phyloP scores from a whole-genome alignment of 37 sponge, comb jelly and placozoan species.

The Halichondria panicea region DNA sequence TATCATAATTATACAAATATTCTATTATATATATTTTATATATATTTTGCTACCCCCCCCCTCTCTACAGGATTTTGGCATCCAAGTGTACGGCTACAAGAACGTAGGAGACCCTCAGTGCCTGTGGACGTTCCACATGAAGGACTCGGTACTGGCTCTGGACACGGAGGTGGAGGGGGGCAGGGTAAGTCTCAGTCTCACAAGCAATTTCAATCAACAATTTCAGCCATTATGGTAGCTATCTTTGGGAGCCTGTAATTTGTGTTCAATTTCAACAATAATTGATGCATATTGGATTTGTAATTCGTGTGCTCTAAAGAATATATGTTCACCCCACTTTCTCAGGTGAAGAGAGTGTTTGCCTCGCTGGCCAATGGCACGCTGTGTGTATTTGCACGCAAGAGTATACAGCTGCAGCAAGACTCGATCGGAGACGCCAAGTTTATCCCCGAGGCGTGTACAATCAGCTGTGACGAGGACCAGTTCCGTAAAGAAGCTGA shows the following conservation, averaged over 20 bases:
- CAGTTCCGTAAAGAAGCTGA: conserved; percentile 62
- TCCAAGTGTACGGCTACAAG: conserved; percentile 80
- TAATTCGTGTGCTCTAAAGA: too few species aligned
- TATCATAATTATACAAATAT: background rate
- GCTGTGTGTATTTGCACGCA: conserved; percentile 69
- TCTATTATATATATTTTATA: background rate
- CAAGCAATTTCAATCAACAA: too few species aligned
- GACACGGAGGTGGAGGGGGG: conserved; percentile 70
- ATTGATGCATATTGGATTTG: too few species aligned
- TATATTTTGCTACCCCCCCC: background rate
- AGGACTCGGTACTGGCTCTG: conserved; percentile 72
- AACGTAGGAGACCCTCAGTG: conserved; percentile 62
- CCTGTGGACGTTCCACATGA: conserved; percentile 75
- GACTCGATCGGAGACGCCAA: conserved; percentile 54
- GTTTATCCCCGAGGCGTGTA: conserved; percentile 42
- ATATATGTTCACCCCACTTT: background rate
- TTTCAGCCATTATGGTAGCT: too few species aligned
- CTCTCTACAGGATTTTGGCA: conserved; percentile 61
- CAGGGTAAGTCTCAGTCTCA: conserved; percentile 34
- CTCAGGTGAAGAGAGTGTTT: conserved; percentile 82
- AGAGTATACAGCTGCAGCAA: conserved; percentile 38
- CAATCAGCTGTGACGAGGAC: conserved; percentile 52
- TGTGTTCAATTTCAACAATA: too few species aligned
- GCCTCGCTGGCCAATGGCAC: conserved; percentile 79
- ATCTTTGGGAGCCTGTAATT: too few species aligned